Conservation (phyloP, 2,113 vertebrate genomes). For the Porphyrio hochstetteri region DNA sequence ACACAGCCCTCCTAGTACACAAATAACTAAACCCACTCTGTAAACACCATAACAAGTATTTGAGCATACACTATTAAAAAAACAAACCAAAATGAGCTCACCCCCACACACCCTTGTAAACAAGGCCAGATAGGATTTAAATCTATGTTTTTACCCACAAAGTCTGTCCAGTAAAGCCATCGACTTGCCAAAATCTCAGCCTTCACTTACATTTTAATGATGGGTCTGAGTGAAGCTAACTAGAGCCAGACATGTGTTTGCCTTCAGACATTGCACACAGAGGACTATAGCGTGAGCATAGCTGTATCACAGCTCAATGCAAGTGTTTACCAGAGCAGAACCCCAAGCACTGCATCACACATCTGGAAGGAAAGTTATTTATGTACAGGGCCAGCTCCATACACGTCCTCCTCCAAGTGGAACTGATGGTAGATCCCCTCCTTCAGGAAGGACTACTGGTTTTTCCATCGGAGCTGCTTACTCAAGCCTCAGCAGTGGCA, state of each 20-base stretch:
- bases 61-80: not conserved
- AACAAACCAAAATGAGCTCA: not conserved
- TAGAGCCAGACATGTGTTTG: not conserved
- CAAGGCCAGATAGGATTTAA: not conserved
- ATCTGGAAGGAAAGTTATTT: not conserved
- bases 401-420: not conserved
- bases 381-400: not conserved
- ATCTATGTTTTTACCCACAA: not conserved
- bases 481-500: not conserved
- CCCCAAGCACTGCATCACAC: not conserved
- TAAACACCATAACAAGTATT: not conserved
- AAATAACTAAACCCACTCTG: not conserved
- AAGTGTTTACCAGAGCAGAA: not conserved
- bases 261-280: not conserved
- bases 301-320: not conserved
- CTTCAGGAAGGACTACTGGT: not conserved
- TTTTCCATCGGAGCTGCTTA: not conserved
- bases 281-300: accelerated
- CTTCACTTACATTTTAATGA: not conserved
- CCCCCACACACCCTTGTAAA: not conserved
- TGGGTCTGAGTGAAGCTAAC: not conserved
- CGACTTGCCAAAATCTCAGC: not conserved
- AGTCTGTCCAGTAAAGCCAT: not conserved
- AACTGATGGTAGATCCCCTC: not conserved
- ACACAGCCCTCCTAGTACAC: not conserved